A percentile compares a stretch with the other conserved stretches of the same genome.
These are phyloP conservation scores for Oscheius sp. DNA, from an alignment of 2,888 invertebrate species.

Conservation along the genomic window DNA sequence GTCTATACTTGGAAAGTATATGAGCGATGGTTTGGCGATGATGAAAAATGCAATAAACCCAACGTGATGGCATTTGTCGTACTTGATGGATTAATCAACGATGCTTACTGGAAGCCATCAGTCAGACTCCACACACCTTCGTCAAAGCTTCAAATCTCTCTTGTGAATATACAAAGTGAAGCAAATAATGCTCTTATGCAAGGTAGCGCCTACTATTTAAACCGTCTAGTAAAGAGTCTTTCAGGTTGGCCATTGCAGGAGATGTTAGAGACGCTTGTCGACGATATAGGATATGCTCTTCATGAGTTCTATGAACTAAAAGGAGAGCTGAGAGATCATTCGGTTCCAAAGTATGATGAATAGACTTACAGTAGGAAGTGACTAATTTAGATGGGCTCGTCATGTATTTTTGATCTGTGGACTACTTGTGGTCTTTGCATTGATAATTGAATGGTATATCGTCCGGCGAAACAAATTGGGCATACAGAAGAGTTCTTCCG, in stretches of 20 bases:
- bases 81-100: constrained; percentile 62
- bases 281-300: constrained; percentile 58
- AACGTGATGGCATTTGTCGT: constrained; percentile 54
- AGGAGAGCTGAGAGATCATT: constrained; percentile 55
- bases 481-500: constrained; percentile 56
- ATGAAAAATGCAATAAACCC: constrained; percentile 39
- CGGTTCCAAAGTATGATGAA: constrained; percentile 45
- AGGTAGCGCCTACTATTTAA: constrained; percentile 38
- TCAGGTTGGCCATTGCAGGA: constrained; percentile 50
- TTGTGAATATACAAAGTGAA: constrained; percentile 63
- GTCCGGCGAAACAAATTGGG: constrained; percentile 60
- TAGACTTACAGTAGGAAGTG: background rate
- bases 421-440: constrained; percentile 53
- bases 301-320: constrained; percentile 54
- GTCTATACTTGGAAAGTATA: constrained; percentile 63
- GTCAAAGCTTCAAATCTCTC: constrained; percentile 40
- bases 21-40: constrained; percentile 61
- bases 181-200: constrained; percentile 63
- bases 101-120: constrained; percentile 63
- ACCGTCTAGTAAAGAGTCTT: background rate
- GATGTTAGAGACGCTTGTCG: constrained; percentile 53
- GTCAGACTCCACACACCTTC: constrained; percentile 58
- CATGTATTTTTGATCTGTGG: constrained; percentile 57
- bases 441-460: constrained; percentile 63
- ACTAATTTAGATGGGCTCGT: constrained; percentile 49